A percentile compares a stretch with the other conserved stretches of the same genome.
These are phyloP conservation scores for Drosophila azteca DNA, from an alignment of 1,140 invertebrate genomes.

Conservation along the genomic window DNA sequence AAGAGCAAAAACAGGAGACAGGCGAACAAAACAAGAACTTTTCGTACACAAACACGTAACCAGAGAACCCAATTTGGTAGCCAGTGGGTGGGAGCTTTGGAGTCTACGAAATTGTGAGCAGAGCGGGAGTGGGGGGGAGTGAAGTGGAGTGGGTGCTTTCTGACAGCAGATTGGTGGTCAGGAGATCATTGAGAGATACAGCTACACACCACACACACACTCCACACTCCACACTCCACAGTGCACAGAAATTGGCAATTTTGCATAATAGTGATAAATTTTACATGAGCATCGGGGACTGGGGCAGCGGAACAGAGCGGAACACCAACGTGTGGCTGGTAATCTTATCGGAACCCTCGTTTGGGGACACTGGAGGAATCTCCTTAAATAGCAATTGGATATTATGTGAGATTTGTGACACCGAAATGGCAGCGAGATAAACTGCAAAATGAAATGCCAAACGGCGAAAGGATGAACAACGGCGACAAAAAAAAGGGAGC, in stretches of 20 bases:
- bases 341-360: conserved; percentile 37
- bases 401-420: conserved; percentile 55
- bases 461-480: conserved; percentile 44
- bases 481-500: background rate
- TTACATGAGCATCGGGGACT: conserved; percentile 20
- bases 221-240: background rate
- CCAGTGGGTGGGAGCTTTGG: conserved; percentile 31
- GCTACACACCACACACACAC: conserved; percentile 16
- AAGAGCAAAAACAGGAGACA: conserved; percentile 46
- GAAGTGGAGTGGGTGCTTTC: too few species aligned
- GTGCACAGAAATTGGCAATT: conserved; percentile 39
- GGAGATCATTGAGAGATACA: conserved; percentile 23
- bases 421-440: conserved; percentile 47
- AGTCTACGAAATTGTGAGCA: too few species aligned
- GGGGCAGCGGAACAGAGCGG: background rate
- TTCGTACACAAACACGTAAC: conserved; percentile 45
- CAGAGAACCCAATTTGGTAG: conserved; percentile 74
- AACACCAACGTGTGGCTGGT: conserved; percentile 25
- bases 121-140: too few species aligned
- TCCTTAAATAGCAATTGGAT: conserved; percentile 54
- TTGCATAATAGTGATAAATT: conserved; percentile 54
- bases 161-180: conserved; percentile 11
- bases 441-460: conserved; percentile 53
- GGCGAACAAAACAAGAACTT: conserved; percentile 52
- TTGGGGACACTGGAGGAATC: conserved; percentile 9